Conservation (phyloP, 2,888 invertebrate genomes). For the Pogonocherus hispidulus region DNA sequence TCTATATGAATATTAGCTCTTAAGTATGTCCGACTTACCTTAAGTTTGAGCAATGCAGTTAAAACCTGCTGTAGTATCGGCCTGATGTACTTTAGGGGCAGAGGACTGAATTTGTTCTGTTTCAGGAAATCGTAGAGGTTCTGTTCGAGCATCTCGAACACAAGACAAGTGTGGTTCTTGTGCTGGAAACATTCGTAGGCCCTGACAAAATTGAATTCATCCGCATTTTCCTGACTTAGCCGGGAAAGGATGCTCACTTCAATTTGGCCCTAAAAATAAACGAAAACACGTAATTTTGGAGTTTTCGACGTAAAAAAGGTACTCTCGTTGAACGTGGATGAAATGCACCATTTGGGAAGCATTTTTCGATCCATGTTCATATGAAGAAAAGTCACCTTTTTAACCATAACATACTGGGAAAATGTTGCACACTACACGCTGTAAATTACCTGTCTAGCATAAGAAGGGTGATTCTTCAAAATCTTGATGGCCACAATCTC, state of each 20-base stretch:
- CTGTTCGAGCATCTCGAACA: slow-evolving; percentile 99
- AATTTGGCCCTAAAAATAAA: slow-evolving; percentile 85
- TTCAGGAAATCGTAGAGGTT: slow-evolving; percentile 99
- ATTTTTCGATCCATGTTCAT: too few species aligned
- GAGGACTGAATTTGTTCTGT: slow-evolving; percentile 99
- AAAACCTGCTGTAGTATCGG: slow-evolving; percentile 98
- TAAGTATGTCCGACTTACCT: slow-evolving; percentile 74
- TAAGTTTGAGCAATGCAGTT: slow-evolving; percentile 88
- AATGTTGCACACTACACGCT: too few species aligned
- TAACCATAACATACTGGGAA: too few species aligned
- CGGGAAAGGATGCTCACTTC: slow-evolving; percentile 97
- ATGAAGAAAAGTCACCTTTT: too few species aligned
- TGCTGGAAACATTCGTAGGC: slow-evolving; percentile 99
- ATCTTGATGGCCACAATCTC: slow-evolving; percentile 99
- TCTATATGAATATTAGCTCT: too few species aligned
- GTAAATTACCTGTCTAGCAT: slow-evolving; percentile 95
- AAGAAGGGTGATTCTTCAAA: slow-evolving; percentile 99
- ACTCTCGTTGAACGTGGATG: too few species aligned
- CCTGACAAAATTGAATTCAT: slow-evolving; percentile 99
- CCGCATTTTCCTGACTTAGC: slow-evolving; percentile 96
- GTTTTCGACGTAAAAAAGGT: too few species aligned
- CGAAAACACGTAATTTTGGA: too few species aligned
- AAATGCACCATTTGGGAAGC: too few species aligned
- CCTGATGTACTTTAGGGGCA: slow-evolving; percentile 98
- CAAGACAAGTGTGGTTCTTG: slow-evolving; percentile 99